These are phyloP conservation scores for Mimachlamys varia DNA, from an alignment of 2,888 invertebrate species.

Conservation along the genomic window DNA sequence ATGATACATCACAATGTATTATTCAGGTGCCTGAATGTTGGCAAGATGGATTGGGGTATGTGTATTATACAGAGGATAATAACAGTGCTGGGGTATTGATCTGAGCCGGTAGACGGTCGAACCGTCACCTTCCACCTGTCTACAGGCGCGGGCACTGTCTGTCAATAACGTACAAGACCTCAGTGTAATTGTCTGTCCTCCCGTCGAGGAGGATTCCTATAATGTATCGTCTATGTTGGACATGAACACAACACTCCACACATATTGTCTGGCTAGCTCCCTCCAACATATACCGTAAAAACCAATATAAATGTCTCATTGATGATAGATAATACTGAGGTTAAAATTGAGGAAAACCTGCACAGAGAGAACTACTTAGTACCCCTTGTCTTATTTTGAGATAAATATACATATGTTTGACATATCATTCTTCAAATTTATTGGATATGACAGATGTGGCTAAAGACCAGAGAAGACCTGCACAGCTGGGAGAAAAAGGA, in stretches of 20 bases:
- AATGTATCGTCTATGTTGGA: background rate
- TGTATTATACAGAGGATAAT: background rate
- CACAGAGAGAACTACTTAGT: too few species aligned
- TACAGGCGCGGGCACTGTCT: background rate
- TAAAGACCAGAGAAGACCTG: too few species aligned
- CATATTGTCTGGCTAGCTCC: background rate
- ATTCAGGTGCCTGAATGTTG: background rate
- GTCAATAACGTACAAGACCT: constrained; percentile 28
- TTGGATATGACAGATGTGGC: too few species aligned
- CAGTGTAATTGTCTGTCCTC: constrained; percentile 26
- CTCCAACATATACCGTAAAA: background rate
- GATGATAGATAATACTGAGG: too few species aligned
- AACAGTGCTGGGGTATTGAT: background rate
- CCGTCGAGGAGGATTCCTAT: background rate
- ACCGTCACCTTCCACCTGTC: constrained; percentile 21
- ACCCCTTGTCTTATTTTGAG: too few species aligned
- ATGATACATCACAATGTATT: background rate
- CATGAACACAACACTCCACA: background rate
- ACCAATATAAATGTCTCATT: too few species aligned
- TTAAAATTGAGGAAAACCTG: too few species aligned
- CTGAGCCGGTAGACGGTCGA: background rate
- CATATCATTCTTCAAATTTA: too few species aligned
- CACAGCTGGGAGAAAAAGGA: too few species aligned
- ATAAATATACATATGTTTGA: too few species aligned
- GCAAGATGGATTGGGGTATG: background rate